These are phyloP conservation scores for Lampropteryx suffumata DNA, from an alignment of 2,888 invertebrate species.

Conservation along the genomic window DNA sequence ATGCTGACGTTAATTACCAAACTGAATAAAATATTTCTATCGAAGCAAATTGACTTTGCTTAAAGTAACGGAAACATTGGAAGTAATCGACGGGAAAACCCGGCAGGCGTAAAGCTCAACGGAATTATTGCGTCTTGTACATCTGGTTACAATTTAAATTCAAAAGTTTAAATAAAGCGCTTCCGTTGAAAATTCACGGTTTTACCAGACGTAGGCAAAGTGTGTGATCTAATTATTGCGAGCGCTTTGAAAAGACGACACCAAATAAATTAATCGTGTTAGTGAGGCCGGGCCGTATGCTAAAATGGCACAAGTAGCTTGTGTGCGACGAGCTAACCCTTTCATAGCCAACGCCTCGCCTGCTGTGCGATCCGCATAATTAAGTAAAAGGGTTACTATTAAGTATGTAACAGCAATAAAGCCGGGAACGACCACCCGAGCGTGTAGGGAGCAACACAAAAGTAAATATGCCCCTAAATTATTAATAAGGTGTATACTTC, in stretches of 20 bases:
- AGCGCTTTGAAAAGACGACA: conserved; percentile 53
- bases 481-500: conserved; percentile 49
- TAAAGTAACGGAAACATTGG: conserved; percentile 49
- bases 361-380: conserved; percentile 70
- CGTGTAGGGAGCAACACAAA: conserved; percentile 55
- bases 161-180: conserved; percentile 28
- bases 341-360: conserved; percentile 48
- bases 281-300: conserved; percentile 52
- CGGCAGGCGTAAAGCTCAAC: conserved; percentile 35
- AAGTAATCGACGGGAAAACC: conserved; percentile 47
- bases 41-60: conserved; percentile 54
- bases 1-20: conserved; percentile 45
- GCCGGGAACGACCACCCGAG: conserved; percentile 55
- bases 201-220: conserved; percentile 37
- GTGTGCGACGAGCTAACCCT: conserved; percentile 55
- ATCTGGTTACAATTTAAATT: conserved; percentile 27
- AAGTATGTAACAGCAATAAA: conserved; percentile 78
- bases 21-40: conserved; percentile 45
- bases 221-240: conserved; percentile 51
- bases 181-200: conserved; percentile 29
- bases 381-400: conserved; percentile 77
- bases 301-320: conserved; percentile 46
- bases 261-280: conserved; percentile 71
- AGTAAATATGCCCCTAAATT: conserved; percentile 63
- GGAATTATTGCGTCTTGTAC: conserved; percentile 29